These are phyloP conservation scores for Glaucomys volans DNA, from an alignment of 2,113 vertebrate genomes.

Conservation along the genomic window DNA sequence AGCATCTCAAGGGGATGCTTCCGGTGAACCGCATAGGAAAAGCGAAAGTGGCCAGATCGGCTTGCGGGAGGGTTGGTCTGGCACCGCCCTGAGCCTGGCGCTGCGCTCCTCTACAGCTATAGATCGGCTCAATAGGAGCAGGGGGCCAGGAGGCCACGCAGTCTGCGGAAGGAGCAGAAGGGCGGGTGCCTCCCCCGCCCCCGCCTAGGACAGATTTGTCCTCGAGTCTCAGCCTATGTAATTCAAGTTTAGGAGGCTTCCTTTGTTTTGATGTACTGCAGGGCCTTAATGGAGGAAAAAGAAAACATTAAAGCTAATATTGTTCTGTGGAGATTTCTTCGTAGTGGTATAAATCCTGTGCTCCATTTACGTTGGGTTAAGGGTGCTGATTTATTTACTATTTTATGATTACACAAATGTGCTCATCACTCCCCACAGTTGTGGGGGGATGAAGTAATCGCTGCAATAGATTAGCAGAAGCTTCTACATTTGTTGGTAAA, in stretches of 20 bases:
- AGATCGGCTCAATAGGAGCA: neutral
- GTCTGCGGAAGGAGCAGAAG: neutral
- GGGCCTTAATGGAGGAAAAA: neutral
- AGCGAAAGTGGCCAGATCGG: neutral
- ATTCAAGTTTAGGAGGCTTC: neutral
- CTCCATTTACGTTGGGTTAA: neutral
- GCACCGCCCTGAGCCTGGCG: neutral
- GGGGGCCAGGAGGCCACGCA: neutral
- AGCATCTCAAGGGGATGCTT: neutral
- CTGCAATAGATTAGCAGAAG: neutral
- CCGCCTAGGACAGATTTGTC: neutral
- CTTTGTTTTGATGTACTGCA: neutral
- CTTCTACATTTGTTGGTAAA: neutral
- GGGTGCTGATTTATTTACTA: neutral
- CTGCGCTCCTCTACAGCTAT: neutral
- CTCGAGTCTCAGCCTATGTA: neutral
- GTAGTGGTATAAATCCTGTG: neutral
- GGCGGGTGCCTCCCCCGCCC: neutral
- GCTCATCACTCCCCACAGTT: neutral
- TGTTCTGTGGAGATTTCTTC: neutral
- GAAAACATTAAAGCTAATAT: neutral
- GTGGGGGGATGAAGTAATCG: neutral
- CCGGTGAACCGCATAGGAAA: neutral
- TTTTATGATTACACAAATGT: constrained; percentile 39
- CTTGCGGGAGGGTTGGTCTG: neutral